Conservation (phyloP, 2,113 vertebrate genomes). For the Vidua macroura region DNA sequence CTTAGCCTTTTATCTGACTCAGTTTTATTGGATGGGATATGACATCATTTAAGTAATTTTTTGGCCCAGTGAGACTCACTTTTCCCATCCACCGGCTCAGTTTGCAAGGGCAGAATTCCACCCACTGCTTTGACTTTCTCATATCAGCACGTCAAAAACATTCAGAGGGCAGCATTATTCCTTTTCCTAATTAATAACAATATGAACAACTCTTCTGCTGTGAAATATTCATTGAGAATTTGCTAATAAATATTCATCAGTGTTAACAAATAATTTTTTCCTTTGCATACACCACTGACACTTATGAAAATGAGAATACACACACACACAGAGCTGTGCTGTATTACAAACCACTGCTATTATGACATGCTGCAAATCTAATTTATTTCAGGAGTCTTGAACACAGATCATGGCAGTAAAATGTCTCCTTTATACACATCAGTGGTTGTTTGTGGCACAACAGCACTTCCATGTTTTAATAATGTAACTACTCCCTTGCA, state of each 20-base stretch:
- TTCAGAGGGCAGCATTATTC: slow-evolving; percentile 11
- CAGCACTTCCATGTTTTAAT: slow-evolving; percentile 7
- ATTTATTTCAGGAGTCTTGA: slow-evolving; percentile 43
- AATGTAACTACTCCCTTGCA: slow-evolving; percentile 20
- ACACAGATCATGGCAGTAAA: not conserved
- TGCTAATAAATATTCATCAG: slow-evolving; percentile 54
- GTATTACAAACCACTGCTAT: slow-evolving; percentile 18
- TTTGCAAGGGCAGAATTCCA: not conserved
- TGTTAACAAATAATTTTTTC: slow-evolving; percentile 49
- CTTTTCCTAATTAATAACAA: slow-evolving; percentile 29
- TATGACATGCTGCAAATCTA: slow-evolving; percentile 3
- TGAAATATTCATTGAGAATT: slow-evolving; percentile 40
- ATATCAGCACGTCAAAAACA: not conserved
- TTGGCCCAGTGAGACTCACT: slow-evolving; percentile 5
- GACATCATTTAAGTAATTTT: slow-evolving; percentile 13
- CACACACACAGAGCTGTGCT: not conserved
- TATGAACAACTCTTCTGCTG: not conserved
- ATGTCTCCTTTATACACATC: slow-evolving; percentile 4
- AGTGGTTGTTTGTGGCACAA: not conserved
- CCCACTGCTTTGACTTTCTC: not conserved
- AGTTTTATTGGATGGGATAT: not conserved
- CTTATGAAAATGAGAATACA: slow-evolving; percentile 35
- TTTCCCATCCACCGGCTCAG: not conserved
- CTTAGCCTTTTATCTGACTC: slow-evolving; percentile 21
- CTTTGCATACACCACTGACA: not conserved